Base-by-base conservation (phyloP, 2,113 vertebrate genomes). In the Tor tambroides region DNA sequence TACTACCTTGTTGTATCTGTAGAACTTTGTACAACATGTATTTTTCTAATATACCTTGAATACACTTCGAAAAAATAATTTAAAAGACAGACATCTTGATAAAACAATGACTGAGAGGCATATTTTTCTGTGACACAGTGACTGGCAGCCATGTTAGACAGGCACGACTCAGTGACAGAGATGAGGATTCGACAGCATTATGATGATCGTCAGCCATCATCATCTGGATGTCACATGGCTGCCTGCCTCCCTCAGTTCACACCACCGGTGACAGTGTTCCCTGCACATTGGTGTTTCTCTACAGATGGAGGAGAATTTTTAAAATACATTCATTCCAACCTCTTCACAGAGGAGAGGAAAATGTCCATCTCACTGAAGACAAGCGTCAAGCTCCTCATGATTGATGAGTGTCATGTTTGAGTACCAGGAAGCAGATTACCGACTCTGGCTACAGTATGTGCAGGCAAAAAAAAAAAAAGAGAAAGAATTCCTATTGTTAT, bases 141-240 rank as follows among this genome's bases (percentile, higher is more conserved):
- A 81, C 56, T 81, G 85, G 81, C 81, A 80, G 81, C 88, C 54
- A 80, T 84, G 65, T 84, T 78, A 71, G 80, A 79, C 19, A 35
- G 19, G 49, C 71, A 59, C 77, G 9, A 56, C 67, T 89, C 77
- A 41, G 71, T 85, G 90, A 87, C 84, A 85, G 80, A 51, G 38
- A 54, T 43, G 12, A 79, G 88, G 61, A 86, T 90, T 75, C 67
- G 82, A 86, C 80, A 87, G 76, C 81, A 74, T 35, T 32, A 78
- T 83, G 80, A 89, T 84, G 89, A 86, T 80, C 83, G 83, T 59
- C 75, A 87, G 84, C 86, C 46, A 87, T 91, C 85, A 87, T 87
- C 75, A 82, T 86, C 69, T 84, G 49, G 43, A 28, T 89, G 88
- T 91, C 89, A 89, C 69, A 85, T 56, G 80, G 81, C 67, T 61